Evolutionary conservation across 2,113 vertebrate species (phyloP), one percentile per base, ranked within the genome.

Genomic region (Mesocricetus auratus): DNA sequence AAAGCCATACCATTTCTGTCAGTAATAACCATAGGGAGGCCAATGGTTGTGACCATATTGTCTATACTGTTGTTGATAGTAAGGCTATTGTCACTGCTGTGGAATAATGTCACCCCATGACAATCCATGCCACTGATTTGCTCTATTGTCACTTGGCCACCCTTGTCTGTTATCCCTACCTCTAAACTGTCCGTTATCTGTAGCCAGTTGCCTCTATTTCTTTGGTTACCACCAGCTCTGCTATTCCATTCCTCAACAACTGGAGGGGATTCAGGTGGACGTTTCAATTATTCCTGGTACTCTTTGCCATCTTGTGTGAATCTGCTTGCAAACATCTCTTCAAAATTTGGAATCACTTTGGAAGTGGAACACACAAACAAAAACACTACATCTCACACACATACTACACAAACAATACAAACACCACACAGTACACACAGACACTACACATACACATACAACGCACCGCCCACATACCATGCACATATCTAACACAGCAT

Each of bases 221-320:
- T 98, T 26, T 99, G 98, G 96, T 98, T 98, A 60, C 99, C 99
- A 36, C 99, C 99, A 62, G 98, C 98, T 88, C 99, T 99, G 78
- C 98, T 98, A 88, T 97, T 98, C 99, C 99, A 99, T 39, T 99
- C 99, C 96, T 99, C 99, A 3, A 99, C 97, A 56, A 99, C 95
- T 3, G 99, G 99, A 45, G 99, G 99, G 0, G 98, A 93, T 68
- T 99, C 98, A 1, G 98, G 93, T 9, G 99, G 98, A 3, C 98
- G 98, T 56, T 98, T 98, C 42, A 99, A 45, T 60, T 99, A 99
- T 26, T 98, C 97, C 96, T 99, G 99, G 94, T 99, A 99, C 17
- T 99, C 99, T 10, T 89, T 81, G 93, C 99, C 99, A 21, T 99
- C 98, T 0, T 97, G 78, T 0, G 99, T 98, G 96, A 99, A 99